Percentiles rank a stretch among this genome's conserved stretches.
These are phyloP conservation scores for Latheticus oryzae DNA, from an alignment of 2,888 invertebrate genomes.

Conservation along the genomic window DNA sequence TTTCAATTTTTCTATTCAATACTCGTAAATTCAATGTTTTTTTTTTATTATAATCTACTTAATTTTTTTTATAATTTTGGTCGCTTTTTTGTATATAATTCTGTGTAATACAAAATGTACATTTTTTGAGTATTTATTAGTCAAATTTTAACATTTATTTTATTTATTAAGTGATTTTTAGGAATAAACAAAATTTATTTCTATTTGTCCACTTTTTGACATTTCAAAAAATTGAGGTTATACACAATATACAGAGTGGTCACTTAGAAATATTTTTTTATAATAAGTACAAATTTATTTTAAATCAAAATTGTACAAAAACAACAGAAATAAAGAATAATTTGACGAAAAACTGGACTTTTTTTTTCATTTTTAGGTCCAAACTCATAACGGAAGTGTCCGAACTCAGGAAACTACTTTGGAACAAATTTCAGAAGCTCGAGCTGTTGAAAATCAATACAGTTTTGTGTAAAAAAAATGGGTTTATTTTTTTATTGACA, in stretches of 20 bases:
- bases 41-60: conserved; percentile 18
- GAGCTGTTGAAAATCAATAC: conserved; percentile 89
- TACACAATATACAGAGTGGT: no score
- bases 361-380: conserved; percentile 68
- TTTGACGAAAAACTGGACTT: conserved; percentile 29
- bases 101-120: conserved; percentile 28
- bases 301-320: conserved; percentile 4
- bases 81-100: conserved; percentile 30
- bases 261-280: no score
- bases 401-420: conserved; percentile 82
- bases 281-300: conserved; percentile 31
- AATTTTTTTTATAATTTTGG: conserved; percentile 11
- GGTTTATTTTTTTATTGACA: no score
- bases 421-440: conserved; percentile 69
- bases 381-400: conserved; percentile 84
- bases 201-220: no score
- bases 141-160: no score
- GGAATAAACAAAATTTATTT: no score
- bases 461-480: conserved; percentile 73
- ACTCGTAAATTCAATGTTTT: conserved; percentile 1
- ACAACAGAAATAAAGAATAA: conserved; percentile 1
- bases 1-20: no score
- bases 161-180: conserved; percentile 14
- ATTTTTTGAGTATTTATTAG: conserved; percentile 39
- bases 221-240: no score